A percentile compares a stretch with the other conserved stretches of the same genome.
Evolutionary conservation across 2,888 invertebrate genomes (phyloP).

Genomic region (Netelia fuscicornis): DNA sequence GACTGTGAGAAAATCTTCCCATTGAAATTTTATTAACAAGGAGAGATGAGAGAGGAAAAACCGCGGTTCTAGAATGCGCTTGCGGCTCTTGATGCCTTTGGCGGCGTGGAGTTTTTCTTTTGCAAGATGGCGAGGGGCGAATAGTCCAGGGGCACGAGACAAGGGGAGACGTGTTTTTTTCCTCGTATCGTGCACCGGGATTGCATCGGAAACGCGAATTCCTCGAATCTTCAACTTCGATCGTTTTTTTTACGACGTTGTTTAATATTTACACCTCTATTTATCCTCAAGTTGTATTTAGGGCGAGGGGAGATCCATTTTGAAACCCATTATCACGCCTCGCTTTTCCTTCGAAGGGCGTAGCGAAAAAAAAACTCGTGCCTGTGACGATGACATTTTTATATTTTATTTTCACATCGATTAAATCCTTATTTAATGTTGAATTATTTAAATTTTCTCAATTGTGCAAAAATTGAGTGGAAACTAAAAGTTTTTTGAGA

Average conservation of each 20-base stretch:
- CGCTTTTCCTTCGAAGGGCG: slow-evolving; percentile 26
- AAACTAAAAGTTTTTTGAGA: not conserved
- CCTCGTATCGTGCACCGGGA: slow-evolving; percentile 45
- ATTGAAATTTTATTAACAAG: slow-evolving; percentile 82
- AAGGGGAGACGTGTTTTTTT: slow-evolving; percentile 9
- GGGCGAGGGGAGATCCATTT: slow-evolving; percentile 69
- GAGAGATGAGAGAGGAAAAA: slow-evolving; percentile 76
- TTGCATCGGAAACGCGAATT: slow-evolving; percentile 38
- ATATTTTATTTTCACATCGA: not conserved
- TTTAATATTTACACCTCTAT: slow-evolving; percentile 69
- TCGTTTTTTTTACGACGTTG: slow-evolving; percentile 28
- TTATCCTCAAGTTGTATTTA: slow-evolving; percentile 60
- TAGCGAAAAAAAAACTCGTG: not conserved
- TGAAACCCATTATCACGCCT: slow-evolving; percentile 79
- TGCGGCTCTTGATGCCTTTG: slow-evolving; percentile 69
- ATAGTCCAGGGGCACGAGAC: not conserved
- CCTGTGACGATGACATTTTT: not conserved
- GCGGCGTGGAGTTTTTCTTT: slow-evolving; percentile 74
- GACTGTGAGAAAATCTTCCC: slow-evolving; percentile 83
- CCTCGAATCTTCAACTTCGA: not conserved
- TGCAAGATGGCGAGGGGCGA: slow-evolving; percentile 29
- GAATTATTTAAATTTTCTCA: not conserved
- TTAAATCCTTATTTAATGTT: not conserved
- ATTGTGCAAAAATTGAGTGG: not conserved
- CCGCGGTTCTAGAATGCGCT: slow-evolving; percentile 70